A percentile compares a stretch with the other conserved stretches of the same genome.
Evolutionary conservation across 2,888 invertebrate species (phyloP).

Genomic region (Cerastis rubricosa): DNA sequence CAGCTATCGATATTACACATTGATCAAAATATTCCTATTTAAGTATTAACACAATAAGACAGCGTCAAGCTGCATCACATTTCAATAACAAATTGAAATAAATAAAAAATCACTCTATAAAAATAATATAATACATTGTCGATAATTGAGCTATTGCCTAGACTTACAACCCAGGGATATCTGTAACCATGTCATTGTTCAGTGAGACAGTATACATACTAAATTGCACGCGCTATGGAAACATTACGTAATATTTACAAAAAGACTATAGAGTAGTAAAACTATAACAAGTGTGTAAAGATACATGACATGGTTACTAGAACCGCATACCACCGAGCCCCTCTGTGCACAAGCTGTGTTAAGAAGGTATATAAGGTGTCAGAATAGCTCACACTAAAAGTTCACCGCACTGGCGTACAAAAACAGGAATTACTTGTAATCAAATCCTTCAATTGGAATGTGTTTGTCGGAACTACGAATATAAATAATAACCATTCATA

Average conservation of each 20-base stretch:
- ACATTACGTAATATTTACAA: conserved; percentile 83
- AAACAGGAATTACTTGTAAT: conserved; percentile 68
- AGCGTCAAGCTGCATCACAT: conserved; percentile 87
- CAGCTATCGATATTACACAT: conserved; percentile 79
- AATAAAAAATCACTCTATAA: conserved; percentile 83
- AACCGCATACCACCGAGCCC: conserved; percentile 88
- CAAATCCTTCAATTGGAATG: conserved; percentile 72
- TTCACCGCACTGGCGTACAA: conserved; percentile 68
- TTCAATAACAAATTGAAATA: conserved; percentile 82
- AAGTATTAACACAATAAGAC: conserved; percentile 81
- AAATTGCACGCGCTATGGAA: conserved; percentile 72
- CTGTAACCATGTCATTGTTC: conserved; percentile 86
- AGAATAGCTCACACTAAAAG: conserved; percentile 81
- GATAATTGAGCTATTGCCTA: conserved; percentile 89
- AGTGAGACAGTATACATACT: conserved; percentile 63
- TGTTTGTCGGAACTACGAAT: conserved; percentile 54
- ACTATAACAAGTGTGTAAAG: conserved; percentile 68
- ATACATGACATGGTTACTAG: conserved; percentile 86
- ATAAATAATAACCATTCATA: conserved; percentile 60
- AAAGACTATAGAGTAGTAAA: conserved; percentile 69
- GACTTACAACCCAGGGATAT: conserved; percentile 89
- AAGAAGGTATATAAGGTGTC: conserved; percentile 80
- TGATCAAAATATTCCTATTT: conserved; percentile 81
- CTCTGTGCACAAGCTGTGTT: conserved; percentile 86
- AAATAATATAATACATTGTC: conserved; percentile 79